Evolutionary conservation across 2,888 invertebrate species (phyloP).

Genomic region (Synanthedon andrenaeformis): DNA sequence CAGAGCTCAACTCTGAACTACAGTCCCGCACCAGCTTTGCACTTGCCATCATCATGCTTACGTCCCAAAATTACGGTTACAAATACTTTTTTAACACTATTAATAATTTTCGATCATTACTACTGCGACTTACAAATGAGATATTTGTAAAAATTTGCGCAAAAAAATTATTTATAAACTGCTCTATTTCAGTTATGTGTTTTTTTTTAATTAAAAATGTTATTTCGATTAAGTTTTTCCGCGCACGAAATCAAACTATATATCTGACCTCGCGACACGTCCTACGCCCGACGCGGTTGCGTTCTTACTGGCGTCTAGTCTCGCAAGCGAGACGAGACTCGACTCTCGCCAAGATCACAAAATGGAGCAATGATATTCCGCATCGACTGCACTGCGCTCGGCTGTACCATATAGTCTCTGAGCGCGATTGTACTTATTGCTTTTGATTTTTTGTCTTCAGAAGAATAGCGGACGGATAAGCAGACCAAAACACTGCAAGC

Average conservation of each 20-base stretch:
- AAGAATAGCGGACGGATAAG: too few relatives aligned
- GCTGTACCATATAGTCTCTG: not conserved
- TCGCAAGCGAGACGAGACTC: not conserved
- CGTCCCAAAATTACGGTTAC: constrained; percentile 3
- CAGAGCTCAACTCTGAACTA: constrained; percentile 63
- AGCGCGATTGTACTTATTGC: not conserved
- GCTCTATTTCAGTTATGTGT: not conserved
- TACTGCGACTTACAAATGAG: not conserved
- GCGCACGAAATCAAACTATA: not conserved
- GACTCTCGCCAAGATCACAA: not conserved
- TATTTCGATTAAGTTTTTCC: not conserved
- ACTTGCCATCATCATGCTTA: constrained; percentile 68
- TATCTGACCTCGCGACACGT: constrained; percentile 23
- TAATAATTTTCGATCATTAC: constrained; percentile 4
- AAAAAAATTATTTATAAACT: not conserved
- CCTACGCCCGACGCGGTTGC: constrained; percentile 28
- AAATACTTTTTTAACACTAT: constrained; percentile 8
- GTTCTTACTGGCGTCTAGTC: constrained; percentile 27
- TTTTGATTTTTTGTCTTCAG: too few relatives aligned
- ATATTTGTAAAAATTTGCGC: not conserved
- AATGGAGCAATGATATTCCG: not conserved
- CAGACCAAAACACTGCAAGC: too few relatives aligned
- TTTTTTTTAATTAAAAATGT: not conserved
- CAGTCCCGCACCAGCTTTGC: constrained; percentile 66
- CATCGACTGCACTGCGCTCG: not conserved